Evolutionary conservation across 2,113 vertebrate genomes (phyloP), one percentile per base, ranked within the genome.

Genomic region (Pollachius pollachius): DNA sequence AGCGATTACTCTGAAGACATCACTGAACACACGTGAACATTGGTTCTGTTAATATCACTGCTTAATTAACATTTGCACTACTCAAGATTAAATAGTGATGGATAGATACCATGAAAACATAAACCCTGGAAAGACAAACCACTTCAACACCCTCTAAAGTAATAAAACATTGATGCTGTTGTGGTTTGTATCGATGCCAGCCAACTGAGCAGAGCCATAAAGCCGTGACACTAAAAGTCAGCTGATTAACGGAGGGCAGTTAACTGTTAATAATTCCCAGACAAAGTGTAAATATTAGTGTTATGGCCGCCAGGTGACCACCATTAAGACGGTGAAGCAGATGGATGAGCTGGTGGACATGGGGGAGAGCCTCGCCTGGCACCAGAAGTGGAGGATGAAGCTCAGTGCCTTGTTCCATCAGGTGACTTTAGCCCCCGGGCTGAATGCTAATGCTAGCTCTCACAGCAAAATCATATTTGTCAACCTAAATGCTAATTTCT

Each of bases 271-370:
- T 30, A 9, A 61, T 21, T 52, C 30, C 18, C 30, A 17, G 52
- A 30, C 13, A 54, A 2, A 16, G 54, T 64, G 1, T 37, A 5
- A 65, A 4, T 52, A 6, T n/a, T 1, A 23, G 41, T 59, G 9
- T n/a, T 63, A 15, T 37, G 56, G 13, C 56, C 52, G 9, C 0
- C 83, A 99, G 96, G 97, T 99, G 19, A 99, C 97, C 68, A 97
- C 95, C 80, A 99, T 99, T 81, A 98, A 99, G 89, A 97, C 95
- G 0, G 96, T 98, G 85, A 97, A 97, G 87, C 89, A 94, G 83
- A 88, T 96, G 87, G 96, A 98, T 0, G 97, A 99, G 16, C 79
- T 99, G 87, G 94, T 97, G 11, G 92, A 96, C 79, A 89, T 99
- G 90, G 94, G 96, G 0, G 96, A 97, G 5, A 89, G 92, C 0